phyloP scores from a whole-genome alignment of 2,888 invertebrate species.

The Phyllotreta cruciferae region DNA sequence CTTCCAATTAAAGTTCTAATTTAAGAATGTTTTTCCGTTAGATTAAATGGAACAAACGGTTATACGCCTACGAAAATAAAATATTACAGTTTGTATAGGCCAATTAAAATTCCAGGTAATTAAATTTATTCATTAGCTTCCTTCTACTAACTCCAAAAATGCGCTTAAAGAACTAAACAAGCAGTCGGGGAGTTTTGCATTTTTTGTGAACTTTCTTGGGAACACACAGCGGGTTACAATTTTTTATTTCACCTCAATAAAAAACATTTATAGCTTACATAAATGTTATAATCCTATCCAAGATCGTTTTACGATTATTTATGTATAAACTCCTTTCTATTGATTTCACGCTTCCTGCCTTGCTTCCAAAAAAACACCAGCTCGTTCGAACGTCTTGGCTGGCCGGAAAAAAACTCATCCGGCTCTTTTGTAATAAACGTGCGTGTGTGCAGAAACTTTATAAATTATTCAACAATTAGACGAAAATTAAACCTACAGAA shows the following conservation, averaged over 20 bases:
- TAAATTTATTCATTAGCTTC: background rate
- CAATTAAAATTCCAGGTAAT: conserved; percentile 14
- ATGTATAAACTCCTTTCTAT: background rate
- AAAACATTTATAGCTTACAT: background rate
- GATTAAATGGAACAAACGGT: conserved; percentile 7
- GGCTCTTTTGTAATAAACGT: background rate
- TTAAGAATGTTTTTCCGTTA: conserved; percentile 16
- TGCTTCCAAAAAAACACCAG: conserved; percentile 1
- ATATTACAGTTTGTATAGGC: background rate
- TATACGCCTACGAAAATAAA: conserved; percentile 2
- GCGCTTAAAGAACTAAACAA: too few relatives aligned
- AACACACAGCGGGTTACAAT: background rate
- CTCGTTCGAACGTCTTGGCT: conserved; percentile 14
- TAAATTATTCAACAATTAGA: conserved; percentile 21
- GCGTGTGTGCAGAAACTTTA: conserved; percentile 14
- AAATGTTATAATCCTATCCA: background rate
- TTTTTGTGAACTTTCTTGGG: too few relatives aligned
- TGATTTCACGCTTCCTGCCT: background rate
- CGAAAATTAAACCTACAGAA: conserved; percentile 21
- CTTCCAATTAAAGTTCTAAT: conserved; percentile 16
- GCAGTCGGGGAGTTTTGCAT: too few relatives aligned
- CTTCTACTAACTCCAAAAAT: too few relatives aligned
- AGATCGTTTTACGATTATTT: conserved; percentile 7
- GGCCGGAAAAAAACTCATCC: conserved; percentile 3
- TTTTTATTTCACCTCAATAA: background rate